phyloP scores from a whole-genome alignment of 2,888 invertebrate species.

The Osedax fenrisi region DNA sequence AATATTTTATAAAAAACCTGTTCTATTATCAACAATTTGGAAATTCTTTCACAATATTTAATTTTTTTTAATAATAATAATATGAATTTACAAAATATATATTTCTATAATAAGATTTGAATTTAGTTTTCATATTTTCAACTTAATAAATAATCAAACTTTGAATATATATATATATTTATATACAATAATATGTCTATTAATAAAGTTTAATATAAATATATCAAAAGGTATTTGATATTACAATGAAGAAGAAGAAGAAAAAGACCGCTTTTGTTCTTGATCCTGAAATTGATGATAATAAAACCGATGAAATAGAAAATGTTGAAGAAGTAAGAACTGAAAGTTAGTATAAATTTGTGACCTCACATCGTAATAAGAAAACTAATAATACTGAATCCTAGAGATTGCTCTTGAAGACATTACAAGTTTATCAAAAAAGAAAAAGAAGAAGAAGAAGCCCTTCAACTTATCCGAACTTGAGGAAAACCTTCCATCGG shows the following conservation, averaged over 20 bases:
- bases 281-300: slow-evolving; percentile 57
- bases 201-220: too few relatives aligned
- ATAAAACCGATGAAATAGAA: slow-evolving; percentile 33
- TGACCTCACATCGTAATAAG: background rate
- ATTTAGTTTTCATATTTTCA: too few relatives aligned
- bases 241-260: slow-evolving; percentile 85
- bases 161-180: too few relatives aligned
- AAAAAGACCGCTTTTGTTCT: slow-evolving; percentile 86
- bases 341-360: background rate
- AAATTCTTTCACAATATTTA: too few relatives aligned
- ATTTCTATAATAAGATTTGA: too few relatives aligned
- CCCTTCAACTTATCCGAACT: slow-evolving; percentile 75
- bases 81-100: too few relatives aligned
- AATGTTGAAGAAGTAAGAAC: slow-evolving; percentile 21
- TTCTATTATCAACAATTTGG: too few relatives aligned
- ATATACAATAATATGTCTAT: too few relatives aligned
- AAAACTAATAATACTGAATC: slow-evolving; percentile 29
- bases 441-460: slow-evolving; percentile 76
- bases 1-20: too few relatives aligned
- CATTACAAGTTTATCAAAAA: slow-evolving; percentile 51
- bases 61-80: too few relatives aligned
- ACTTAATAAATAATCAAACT: too few relatives aligned
- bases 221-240: slow-evolving; percentile 70
- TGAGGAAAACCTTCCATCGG: slow-evolving; percentile 63
- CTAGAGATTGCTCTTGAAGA: slow-evolving; percentile 55